These are phyloP conservation scores for Melanotaenia pygmaea DNA, from an alignment of 2,797 vertebrate species.

Conservation along the genomic window DNA sequence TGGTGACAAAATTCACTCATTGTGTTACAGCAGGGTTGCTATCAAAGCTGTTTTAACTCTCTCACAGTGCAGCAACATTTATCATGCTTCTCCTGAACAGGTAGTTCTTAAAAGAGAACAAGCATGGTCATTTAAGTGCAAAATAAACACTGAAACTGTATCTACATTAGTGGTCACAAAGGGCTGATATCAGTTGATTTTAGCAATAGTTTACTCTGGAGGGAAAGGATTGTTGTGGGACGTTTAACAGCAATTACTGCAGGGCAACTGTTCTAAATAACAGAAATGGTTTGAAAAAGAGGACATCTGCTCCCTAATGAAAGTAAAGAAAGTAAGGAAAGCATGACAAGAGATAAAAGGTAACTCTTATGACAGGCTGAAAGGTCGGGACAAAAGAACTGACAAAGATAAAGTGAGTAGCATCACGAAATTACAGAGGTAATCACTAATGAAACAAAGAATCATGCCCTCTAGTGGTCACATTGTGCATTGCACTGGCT, in stretches of 20 bases:
- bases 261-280: background rate
- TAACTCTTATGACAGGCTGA: background rate
- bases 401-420: background rate
- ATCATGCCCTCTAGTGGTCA: constrained; percentile 72
- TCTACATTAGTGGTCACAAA: constrained; percentile 66
- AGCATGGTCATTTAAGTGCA: constrained; percentile 67
- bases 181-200: constrained; percentile 62
- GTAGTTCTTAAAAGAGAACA: constrained; percentile 38
- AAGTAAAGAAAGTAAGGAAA: background rate
- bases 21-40: constrained; percentile 71
- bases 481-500: background rate
- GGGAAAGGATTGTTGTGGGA: constrained; percentile 42
- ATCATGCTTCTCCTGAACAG: constrained; percentile 62
- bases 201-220: constrained; percentile 36
- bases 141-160: constrained; percentile 72
- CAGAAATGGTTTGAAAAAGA: background rate
- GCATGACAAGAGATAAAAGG: background rate
- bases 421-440: background rate
- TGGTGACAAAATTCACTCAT: constrained; percentile 76
- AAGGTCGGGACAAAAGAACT: background rate
- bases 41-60: constrained; percentile 76
- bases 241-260: background rate
- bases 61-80: constrained; percentile 75
- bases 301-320: background rate
- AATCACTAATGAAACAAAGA: constrained; percentile 43